Percentiles rank a stretch among this genome's conserved stretches.
Evolutionary conservation across 2,888 invertebrate species (phyloP).

Genomic region (Campoplex capitator): DNA sequence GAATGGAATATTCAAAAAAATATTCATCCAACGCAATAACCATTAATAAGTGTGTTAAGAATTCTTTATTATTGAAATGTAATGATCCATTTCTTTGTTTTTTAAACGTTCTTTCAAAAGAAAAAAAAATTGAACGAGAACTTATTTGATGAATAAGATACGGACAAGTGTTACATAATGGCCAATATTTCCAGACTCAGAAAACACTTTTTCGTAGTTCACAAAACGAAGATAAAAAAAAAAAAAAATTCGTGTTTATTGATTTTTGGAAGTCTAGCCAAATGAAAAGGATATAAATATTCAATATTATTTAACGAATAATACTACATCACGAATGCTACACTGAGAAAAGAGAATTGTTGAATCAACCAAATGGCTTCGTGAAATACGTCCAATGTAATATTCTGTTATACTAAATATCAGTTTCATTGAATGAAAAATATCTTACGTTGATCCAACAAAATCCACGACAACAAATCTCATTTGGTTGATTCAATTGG

Average conservation of each 20-base stretch:
- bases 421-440: too few relatives aligned
- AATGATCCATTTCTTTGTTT: not conserved
- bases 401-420: too few relatives aligned
- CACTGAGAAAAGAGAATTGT: too few relatives aligned
- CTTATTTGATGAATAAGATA: not conserved
- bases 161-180: not conserved
- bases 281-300: too few relatives aligned
- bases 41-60: not conserved
- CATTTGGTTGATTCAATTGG: too few relatives aligned
- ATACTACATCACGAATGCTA: not conserved
- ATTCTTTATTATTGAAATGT: not conserved
- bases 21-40: slow-evolving; percentile 16
- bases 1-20: not conserved
- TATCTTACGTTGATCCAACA: too few relatives aligned
- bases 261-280: not conserved
- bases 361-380: too few relatives aligned
- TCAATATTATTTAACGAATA: too few relatives aligned
- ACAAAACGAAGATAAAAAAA: not conserved
- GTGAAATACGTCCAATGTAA: too few relatives aligned
- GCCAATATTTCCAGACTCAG: not conserved
- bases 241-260: not conserved
- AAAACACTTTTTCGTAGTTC: not conserved
- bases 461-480: too few relatives aligned
- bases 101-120: not conserved
- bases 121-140: not conserved